phyloP scores from a whole-genome alignment of 2,113 vertebrate species.

The Craseonycteris thonglongyai region DNA sequence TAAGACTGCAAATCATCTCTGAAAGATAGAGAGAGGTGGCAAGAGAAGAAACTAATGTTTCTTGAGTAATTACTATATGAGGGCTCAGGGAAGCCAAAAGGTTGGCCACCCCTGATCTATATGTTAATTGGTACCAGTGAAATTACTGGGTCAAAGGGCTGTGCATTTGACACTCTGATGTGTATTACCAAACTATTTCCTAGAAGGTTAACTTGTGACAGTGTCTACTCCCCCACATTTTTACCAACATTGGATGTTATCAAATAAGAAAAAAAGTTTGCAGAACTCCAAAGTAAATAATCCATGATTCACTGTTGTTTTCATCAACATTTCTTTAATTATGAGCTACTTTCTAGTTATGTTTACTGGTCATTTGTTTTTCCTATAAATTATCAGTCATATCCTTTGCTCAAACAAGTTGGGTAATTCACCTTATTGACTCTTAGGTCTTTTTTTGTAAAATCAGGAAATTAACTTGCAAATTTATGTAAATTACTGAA shows the following conservation, averaged over 20 bases:
- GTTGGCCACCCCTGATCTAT: neutral
- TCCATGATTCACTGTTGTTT: neutral
- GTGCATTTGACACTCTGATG: neutral
- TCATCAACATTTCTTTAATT: neutral
- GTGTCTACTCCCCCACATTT: neutral
- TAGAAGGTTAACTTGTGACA: neutral
- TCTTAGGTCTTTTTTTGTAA: neutral
- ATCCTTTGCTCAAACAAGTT: constrained; percentile 32
- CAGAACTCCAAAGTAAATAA: neutral
- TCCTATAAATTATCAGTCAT: constrained; percentile 8
- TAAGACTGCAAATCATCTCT: neutral
- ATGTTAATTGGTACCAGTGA: neutral
- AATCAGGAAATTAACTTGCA: neutral
- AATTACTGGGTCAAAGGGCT: neutral
- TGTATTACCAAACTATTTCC: neutral
- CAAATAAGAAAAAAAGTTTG: neutral
- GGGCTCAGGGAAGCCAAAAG: too few species aligned
- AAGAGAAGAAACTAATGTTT: neutral
- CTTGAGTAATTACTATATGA: neutral
- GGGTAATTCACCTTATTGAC: neutral
- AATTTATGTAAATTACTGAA: neutral
- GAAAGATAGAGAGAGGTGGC: neutral
- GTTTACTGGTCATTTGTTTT: constrained; percentile 16
- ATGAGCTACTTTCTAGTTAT: neutral
- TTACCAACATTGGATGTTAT: neutral